Percentiles rank a stretch among this genome's conserved stretches.
These are phyloP conservation scores for Megalops cyprinoides DNA, from an alignment of 2,797 vertebrate species.

Conservation along the genomic window DNA sequence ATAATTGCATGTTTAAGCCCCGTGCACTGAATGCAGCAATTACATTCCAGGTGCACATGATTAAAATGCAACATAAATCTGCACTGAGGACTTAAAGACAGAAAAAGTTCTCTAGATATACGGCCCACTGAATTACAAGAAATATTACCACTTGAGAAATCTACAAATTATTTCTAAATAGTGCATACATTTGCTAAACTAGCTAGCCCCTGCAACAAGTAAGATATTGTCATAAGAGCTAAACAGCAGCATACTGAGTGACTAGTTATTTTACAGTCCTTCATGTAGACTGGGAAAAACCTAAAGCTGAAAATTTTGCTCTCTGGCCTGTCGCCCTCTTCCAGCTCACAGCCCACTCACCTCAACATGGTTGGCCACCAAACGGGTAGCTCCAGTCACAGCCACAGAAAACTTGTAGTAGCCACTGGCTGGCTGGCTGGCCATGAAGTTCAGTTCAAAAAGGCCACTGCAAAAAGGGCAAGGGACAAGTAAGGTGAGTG, in stretches of 20 bases:
- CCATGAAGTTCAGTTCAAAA: constrained; percentile 95
- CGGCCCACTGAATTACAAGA: too few relatives aligned
- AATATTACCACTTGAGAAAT: too few relatives aligned
- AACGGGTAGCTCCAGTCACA: constrained; percentile 85
- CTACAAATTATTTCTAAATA: too few relatives aligned
- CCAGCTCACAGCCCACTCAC: constrained; percentile 67
- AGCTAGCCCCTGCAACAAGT: too few relatives aligned
- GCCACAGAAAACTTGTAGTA: constrained; percentile 92
- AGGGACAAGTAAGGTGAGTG: constrained; percentile 14
- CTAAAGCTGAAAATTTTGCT: background rate
- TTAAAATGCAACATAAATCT: background rate
- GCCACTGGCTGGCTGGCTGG: constrained; percentile 86
- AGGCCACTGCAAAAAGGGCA: constrained; percentile 75
- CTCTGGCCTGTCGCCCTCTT: background rate
- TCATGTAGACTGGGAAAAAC: too few relatives aligned
- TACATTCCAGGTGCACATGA: background rate
- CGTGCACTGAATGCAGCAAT: background rate
- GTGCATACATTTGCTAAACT: too few relatives aligned
- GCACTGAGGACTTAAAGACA: too few relatives aligned
- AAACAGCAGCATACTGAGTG: too few relatives aligned
- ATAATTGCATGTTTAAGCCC: constrained; percentile 18
- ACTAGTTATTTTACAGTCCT: too few relatives aligned
- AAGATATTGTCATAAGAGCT: too few relatives aligned
- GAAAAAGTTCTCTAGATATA: too few relatives aligned
- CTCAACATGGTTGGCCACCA: constrained; percentile 91